Evolutionary conservation across 2,888 invertebrate species (phyloP), one percentile per base, ranked within the genome.

Genomic region (Eudemis profundana): DNA sequence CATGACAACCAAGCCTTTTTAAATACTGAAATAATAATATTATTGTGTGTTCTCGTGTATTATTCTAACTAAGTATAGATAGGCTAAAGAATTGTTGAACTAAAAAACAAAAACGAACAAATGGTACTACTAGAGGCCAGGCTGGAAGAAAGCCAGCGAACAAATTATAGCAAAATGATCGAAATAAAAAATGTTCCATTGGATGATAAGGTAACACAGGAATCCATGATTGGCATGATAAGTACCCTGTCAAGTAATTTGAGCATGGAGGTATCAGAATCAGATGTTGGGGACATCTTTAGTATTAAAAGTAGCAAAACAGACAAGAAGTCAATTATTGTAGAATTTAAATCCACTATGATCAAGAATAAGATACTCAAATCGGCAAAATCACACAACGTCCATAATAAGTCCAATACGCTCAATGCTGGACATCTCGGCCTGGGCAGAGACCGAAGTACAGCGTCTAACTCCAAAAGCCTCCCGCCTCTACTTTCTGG

Each of bases 351-450:
- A 4, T 72, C 73, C 2, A 70, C 71, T 7, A 38, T 68, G 4
- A 42, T 68, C 10, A 72, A 69, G 61, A 65, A 44, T 0, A 66
- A 69, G 14, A 36, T 70, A 1, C 19, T 73, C 14, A 69, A 66
- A 61, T 61, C 61, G 54, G 38, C 63, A 12, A 73, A 72, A 47
- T 40, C 40, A 1, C 70, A 64, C 53, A 73, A 73, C 49, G 42
- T 66, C 7, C 69, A 70, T 51, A 40, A 70, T 38, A 73, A 68
- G 46, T 29, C n/a, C 1, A 70, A 71, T 3, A 17, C 17, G 62
- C 42, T 71, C 15, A 51, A 61, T 42, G 69, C 69, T 3, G 72
- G 71, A 51, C 71, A 73, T 27, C 56, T 72, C 3, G 70, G 70
- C 1, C 27, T 69, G 23, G 29, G 17, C 3, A 68, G 57, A 23